Base-by-base conservation (phyloP, 2,797 vertebrate species). In the Etheostoma perlongum region DNA sequence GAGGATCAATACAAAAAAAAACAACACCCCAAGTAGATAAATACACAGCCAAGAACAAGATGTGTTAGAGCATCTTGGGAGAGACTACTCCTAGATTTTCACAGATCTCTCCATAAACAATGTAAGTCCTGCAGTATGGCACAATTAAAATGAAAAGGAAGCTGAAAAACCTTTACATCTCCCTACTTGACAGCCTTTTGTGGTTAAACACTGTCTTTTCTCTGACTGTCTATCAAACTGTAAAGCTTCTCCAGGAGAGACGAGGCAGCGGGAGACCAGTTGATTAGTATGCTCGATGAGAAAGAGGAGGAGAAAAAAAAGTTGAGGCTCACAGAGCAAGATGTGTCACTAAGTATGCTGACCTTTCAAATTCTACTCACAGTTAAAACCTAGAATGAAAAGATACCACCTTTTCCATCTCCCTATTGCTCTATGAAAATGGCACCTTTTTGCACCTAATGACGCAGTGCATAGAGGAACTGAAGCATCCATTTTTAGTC, bases 271-370 rank as follows among this genome's bases (percentile, higher is more conserved):
- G 84, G 68, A 82, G 86, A 82, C 40, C 58, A 46, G 74, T 82
- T 91, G 91, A 90, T 92, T 90, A 92, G 89, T 72, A 74, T 67
- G 73, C 63, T 72, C 10, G 5, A 40, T 13, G 60, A 59, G 12
- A 19, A 64, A 49, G 44, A 67, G 46, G 65, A 70, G 23, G 47
- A 66, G 33, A 60, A 81, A 46, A 46, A 57, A 84, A 55, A 62
- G 69, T 57, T 30, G 15, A 49, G 67, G 51, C 75, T 74, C 67
- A 48, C 23, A 78, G 80, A 83, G 81, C 79, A 66, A 77, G 70
- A 85, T 65, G 68, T 82, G 83, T 84, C 76, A 76, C 61, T 4
- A 78, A 78, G 54, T 30, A 23, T 16, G 27, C 73, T 14, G 40
- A 16, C 23, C 61, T 85, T 73, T 85, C 57, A 66, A 69, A 58